Base-by-base conservation (phyloP, 2,888 invertebrate genomes). In the Melinaea marsaeus region DNA sequence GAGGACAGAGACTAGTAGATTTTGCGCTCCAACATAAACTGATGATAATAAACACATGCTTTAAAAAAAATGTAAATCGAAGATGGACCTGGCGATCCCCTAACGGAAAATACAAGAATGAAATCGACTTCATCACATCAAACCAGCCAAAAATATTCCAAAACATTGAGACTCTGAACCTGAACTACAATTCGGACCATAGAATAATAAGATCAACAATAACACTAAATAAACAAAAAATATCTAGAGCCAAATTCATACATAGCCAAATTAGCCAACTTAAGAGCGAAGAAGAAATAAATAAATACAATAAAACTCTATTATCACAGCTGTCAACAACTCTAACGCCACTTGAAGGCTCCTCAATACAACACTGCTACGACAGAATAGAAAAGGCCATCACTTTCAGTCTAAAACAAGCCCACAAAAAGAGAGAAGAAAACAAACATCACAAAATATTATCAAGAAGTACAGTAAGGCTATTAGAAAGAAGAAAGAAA, bases 31-130 rank as follows among this genome's bases (percentile, higher is more conserved):
- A 72, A 72, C 57, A 74, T 34, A 66, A 71, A 9, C 34, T 72
- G 7, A 37, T 69, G 11, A 72, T 74, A 3, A 34, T 73, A 55
- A 74, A 73, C 62, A 72, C 71, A 2, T 69, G 46, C 33, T 63
- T 54, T 3, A 22, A 71, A 63, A 62, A 67, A 62, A 66, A 60
- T 34, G 13, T 6, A 11, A 67, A 64, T 33, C 35, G 33, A 2
- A 65, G 51, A 69, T 74, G 72, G 72, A 74, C 75, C 4, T 72
- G 72, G 72, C 55, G 56, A 11, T 70, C 69, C 11, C 70, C 70
- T 2, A 57, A 69, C 22, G 56, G 61, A 3, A 3, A 48, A 42
- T 46, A 32, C n/a, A 62, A 62, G 46, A 62, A 67, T 13, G 65
- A 69, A 58, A 64, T 67, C 2, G 64, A 65, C 42, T 64, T 48